Evolutionary conservation across 2,888 invertebrate genomes (phyloP).

Genomic region (Camptogramma bilineatum): DNA sequence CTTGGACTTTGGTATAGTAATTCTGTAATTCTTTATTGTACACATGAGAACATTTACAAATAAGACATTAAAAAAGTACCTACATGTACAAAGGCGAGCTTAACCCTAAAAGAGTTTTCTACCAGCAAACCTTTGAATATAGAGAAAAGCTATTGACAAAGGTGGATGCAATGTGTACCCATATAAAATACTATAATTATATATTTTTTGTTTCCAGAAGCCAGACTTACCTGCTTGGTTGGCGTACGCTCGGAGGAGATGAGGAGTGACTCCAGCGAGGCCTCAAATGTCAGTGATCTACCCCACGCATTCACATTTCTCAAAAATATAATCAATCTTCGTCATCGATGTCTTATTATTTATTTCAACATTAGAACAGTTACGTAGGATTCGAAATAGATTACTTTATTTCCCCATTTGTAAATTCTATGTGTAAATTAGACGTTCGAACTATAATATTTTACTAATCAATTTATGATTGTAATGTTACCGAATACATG

Average conservation of each 20-base stretch:
- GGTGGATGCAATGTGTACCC: too few relatives aligned
- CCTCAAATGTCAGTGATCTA: slow-evolving; percentile 65
- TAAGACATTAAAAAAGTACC: too few relatives aligned
- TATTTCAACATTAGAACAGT: slow-evolving; percentile 11
- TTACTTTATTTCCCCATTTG: slow-evolving; percentile 25
- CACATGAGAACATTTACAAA: too few relatives aligned
- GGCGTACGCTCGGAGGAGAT: slow-evolving; percentile 97
- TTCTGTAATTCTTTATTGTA: too few relatives aligned
- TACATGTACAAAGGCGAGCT: too few relatives aligned
- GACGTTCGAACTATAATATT: slow-evolving; percentile 34
- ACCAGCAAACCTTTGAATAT: too few relatives aligned
- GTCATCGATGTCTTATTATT: slow-evolving; percentile 36
- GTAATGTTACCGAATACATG: slow-evolving; percentile 79
- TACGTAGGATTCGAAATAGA: slow-evolving; percentile 5
- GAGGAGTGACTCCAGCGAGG: slow-evolving; percentile 88
- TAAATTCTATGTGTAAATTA: slow-evolving; percentile 28
- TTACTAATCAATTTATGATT: slow-evolving; percentile 47
- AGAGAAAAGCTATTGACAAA: too few relatives aligned
- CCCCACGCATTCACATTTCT: slow-evolving; percentile 81
- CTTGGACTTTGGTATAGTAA: too few relatives aligned
- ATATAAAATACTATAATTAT: too few relatives aligned
- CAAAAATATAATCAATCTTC: slow-evolving; percentile 42
- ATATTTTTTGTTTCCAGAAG: slow-evolving; percentile 64
- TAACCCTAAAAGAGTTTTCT: too few relatives aligned
- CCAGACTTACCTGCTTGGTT: slow-evolving; percentile 84